These are phyloP conservation scores for Acanthurus tractus DNA, from an alignment of 2,797 vertebrate species.

Conservation along the genomic window DNA sequence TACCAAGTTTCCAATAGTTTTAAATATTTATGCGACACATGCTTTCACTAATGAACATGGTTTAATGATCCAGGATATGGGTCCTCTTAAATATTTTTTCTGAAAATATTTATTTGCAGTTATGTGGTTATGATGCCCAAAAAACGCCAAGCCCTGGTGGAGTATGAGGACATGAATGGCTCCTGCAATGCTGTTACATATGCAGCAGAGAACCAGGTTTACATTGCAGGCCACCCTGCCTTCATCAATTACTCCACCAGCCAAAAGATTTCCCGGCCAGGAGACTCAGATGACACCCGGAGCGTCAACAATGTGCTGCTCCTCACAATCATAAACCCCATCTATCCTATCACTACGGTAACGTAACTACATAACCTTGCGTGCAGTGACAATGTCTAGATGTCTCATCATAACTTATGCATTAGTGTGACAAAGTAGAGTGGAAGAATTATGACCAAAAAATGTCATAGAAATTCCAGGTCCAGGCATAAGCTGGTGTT, in stretches of 20 bases:
- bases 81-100: background rate
- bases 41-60: background rate
- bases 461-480: no score
- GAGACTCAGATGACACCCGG: slow-evolving; percentile 92
- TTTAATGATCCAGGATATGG: background rate
- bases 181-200: slow-evolving; percentile 95
- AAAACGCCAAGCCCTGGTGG: slow-evolving; percentile 95
- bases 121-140: slow-evolving; percentile 98
- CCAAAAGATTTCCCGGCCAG: slow-evolving; percentile 96
- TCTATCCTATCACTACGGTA: slow-evolving; percentile 91
- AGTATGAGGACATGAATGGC: slow-evolving; percentile 94
- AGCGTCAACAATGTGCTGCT: slow-evolving; percentile 95
- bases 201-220: slow-evolving; percentile 95
- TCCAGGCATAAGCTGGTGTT: no score
- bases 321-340: slow-evolving; percentile 95
- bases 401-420: background rate
- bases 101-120: slow-evolving; percentile 72
- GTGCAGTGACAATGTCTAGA: background rate
- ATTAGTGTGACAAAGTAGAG: background rate
- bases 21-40: background rate
- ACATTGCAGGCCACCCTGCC: slow-evolving; percentile 93
- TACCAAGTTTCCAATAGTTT: background rate
- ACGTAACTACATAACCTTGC: slow-evolving; percentile 1
- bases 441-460: no score
- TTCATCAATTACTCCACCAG: slow-evolving; percentile 98